Evolutionary conservation across 2,797 vertebrate genomes (phyloP).

Genomic region (Kryptopterus vitreolus): DNA sequence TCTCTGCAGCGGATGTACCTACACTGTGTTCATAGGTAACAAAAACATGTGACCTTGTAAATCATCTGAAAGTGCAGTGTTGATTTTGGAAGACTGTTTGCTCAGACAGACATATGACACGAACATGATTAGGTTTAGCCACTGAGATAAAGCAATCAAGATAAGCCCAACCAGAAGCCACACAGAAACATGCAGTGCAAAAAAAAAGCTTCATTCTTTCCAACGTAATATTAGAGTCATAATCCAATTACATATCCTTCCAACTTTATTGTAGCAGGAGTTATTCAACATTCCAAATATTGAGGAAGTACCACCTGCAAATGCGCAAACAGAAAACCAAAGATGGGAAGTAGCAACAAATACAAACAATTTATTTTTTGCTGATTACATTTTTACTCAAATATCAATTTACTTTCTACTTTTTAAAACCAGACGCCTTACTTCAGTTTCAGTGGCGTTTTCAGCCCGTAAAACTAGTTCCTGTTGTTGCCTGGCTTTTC

Average conservation of each 20-base stretch:
- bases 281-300: not conserved
- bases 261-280: not conserved
- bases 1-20: too few relatives aligned
- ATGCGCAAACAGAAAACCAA: not conserved
- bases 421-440: too few relatives aligned
- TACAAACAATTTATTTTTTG: too few relatives aligned
- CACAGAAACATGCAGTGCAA: not conserved
- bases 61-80: conserved; percentile 8
- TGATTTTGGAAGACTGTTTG: conserved; percentile 9
- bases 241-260: not conserved
- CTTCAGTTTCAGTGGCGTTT: too few relatives aligned
- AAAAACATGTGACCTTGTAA: not conserved
- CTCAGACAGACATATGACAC: not conserved
- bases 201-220: not conserved
- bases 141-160: conserved; percentile 12
- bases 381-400: too few relatives aligned
- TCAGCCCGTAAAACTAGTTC: too few relatives aligned
- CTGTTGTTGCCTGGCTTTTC: too few relatives aligned
- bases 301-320: not conserved
- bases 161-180: not conserved
- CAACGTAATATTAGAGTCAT: not conserved
- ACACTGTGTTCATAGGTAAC: not conserved
- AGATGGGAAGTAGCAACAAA: too few relatives aligned
- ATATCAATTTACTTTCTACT: too few relatives aligned
- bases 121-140: conserved; percentile 1